Evolutionary conservation across 2,113 vertebrate species (phyloP), one percentile per base, ranked within the genome.

Genomic region (Toxotes jaculatrix): DNA sequence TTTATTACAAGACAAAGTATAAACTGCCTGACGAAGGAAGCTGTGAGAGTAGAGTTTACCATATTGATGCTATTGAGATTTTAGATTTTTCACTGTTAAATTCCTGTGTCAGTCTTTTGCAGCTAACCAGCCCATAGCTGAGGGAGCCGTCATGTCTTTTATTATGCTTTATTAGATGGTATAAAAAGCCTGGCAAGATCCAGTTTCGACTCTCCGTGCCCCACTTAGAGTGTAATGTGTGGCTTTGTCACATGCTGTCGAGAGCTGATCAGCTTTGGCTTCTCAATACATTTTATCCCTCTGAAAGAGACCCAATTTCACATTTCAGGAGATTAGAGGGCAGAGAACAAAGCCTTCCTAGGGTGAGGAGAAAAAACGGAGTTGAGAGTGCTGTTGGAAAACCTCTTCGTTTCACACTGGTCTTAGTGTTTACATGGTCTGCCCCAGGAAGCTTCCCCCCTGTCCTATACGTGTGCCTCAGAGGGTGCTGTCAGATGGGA

Each of bases 251-350:
- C 83, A 91, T 89, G 85, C 89, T 81, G 87, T 81, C 42, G 76
- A 90, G 87, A 82, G 89, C 85, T 77, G 89, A 92, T 91, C 91
- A 93, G 93, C 91, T 92, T 93, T 91, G 82, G 87, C 75, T 88
- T 86, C 85, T 91, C 82, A 84, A 85, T 89, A 84, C 82, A 89
- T 82, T 92, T 88, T 77, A 91, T 93, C 88, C 88, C 78, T 51
- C 27, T 66, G 81, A 90, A 89, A 90, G 82, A 89, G 84, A 89
- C 89, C 86, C 88, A 91, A 83, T 88, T 94, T 89, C 87, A 77
- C 81, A 88, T 92, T 89, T 92, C 87, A 82, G 87, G 91, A 90
- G 90, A 92, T 92, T 91, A 92, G 73, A 74, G 75, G 74, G 23
- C 79, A 87, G 87, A 91, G 89, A 93, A 92, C 91, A 92, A 94